Percentiles rank a stretch among this genome's conserved stretches.
phyloP scores from a whole-genome alignment of 2,113 vertebrate species.

The Heterocephalus glaber region DNA sequence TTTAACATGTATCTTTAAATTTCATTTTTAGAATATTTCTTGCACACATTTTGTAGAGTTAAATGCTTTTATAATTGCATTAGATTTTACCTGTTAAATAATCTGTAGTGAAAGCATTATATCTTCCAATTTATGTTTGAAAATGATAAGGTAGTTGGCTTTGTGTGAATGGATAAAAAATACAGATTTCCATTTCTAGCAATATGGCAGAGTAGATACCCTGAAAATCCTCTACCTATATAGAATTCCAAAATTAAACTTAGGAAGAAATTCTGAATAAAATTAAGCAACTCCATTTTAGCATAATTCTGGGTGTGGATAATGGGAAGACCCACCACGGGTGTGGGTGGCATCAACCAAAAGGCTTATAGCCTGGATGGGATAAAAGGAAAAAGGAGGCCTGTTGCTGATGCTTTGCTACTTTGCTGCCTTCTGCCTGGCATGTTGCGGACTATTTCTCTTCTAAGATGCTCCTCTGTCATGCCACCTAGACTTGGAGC shows the following conservation, averaged over 20 bases:
- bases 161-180: constrained; percentile 28
- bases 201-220: background rate
- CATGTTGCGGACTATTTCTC: background rate
- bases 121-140: constrained; percentile 2
- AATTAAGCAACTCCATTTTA: background rate
- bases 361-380: background rate
- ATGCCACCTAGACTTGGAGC: background rate
- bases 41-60: background rate
- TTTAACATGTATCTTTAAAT: constrained; percentile 38
- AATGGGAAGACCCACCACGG: too few species aligned
- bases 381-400: background rate
- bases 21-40: background rate
- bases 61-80: constrained; percentile 10
- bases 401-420: background rate
- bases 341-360: background rate
- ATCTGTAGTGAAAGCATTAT: background rate
- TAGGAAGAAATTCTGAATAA: background rate
- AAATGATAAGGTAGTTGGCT: background rate
- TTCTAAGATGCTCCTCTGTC: background rate
- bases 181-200: background rate
- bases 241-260: background rate
- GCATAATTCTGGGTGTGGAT: background rate
- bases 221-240: background rate
- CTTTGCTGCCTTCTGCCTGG: background rate
- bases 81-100: background rate